These are phyloP conservation scores for Lanistes nyassanus DNA, from an alignment of 1,140 invertebrate genomes.

Conservation along the genomic window DNA sequence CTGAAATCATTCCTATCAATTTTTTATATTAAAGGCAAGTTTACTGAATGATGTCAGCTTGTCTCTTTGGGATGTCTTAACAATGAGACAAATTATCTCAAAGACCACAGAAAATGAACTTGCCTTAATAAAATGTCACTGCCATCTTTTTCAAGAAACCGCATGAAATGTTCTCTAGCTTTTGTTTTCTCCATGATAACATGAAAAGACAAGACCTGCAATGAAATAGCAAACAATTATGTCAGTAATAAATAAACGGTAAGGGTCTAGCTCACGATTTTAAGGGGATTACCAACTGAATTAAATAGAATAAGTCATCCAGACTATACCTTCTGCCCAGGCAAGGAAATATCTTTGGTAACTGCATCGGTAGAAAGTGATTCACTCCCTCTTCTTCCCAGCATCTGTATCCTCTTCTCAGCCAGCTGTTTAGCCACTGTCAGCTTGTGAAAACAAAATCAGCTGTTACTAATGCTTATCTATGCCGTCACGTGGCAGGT, in stretches of 20 bases:
- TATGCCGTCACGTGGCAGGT: too few relatives aligned
- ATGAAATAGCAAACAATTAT: background rate
- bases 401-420: constrained; percentile 79
- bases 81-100: background rate
- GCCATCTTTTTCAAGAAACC: constrained; percentile 83
- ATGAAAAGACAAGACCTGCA: constrained; percentile 67
- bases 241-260: background rate
- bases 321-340: constrained; percentile 27
- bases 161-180: constrained; percentile 75
- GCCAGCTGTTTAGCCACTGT: constrained; percentile 82
- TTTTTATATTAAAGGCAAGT: background rate
- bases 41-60: background rate
- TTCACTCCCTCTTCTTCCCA: constrained; percentile 79
- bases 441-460: constrained; percentile 69
- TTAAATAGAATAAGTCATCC: background rate
- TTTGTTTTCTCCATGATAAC: constrained; percentile 67
- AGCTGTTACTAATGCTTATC: too few relatives aligned
- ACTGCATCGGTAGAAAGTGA: constrained; percentile 15
- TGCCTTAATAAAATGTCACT: constrained; percentile 76
- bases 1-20: too few relatives aligned
- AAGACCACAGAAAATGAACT: background rate
- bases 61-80: background rate
- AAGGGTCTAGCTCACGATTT: background rate
- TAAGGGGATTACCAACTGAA: background rate
- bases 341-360: constrained; percentile 15